These are phyloP conservation scores for Spisula subtruncata DNA, from an alignment of 2,888 invertebrate genomes.

Conservation along the genomic window DNA sequence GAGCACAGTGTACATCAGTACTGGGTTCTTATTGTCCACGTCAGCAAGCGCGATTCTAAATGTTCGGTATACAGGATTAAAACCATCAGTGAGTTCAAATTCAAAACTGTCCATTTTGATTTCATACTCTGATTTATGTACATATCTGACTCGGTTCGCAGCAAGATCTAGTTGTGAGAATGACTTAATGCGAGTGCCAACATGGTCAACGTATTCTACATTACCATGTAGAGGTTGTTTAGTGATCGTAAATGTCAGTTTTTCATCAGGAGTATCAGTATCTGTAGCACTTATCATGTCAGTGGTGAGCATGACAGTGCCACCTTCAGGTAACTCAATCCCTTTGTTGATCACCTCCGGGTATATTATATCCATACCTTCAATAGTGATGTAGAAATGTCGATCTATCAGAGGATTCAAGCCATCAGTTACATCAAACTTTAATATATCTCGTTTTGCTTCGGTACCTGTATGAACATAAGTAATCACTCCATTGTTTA, in stretches of 20 bases:
- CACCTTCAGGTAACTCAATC: conserved; percentile 86
- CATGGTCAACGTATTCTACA: conserved; percentile 83
- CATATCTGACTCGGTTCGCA: conserved; percentile 87
- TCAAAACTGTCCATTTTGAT: conserved; percentile 87
- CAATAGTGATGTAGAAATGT: conserved; percentile 86
- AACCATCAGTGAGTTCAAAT: conserved; percentile 87
- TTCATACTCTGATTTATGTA: conserved; percentile 86
- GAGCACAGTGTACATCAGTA: conserved; percentile 84
- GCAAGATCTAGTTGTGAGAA: conserved; percentile 87
- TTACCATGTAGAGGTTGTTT: conserved; percentile 85
- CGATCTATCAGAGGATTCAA: conserved; percentile 86
- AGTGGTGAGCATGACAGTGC: conserved; percentile 85
- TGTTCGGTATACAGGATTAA: conserved; percentile 84
- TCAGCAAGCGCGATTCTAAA: conserved; percentile 87
- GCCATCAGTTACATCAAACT: conserved; percentile 87
- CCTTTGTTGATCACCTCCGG: conserved; percentile 86
- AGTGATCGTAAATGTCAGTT: conserved; percentile 85
- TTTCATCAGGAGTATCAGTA: conserved; percentile 84
- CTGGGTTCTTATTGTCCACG: conserved; percentile 87
- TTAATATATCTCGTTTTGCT: conserved; percentile 86
- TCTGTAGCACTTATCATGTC: conserved; percentile 86
- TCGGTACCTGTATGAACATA: conserved; percentile 86
- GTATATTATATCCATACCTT: conserved; percentile 85
- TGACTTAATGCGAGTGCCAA: conserved; percentile 83
- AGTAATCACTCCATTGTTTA: conserved; percentile 83